Base-by-base conservation (phyloP, 53 echinoderm and acorn worm species). In the Holothuria scabra region DNA sequence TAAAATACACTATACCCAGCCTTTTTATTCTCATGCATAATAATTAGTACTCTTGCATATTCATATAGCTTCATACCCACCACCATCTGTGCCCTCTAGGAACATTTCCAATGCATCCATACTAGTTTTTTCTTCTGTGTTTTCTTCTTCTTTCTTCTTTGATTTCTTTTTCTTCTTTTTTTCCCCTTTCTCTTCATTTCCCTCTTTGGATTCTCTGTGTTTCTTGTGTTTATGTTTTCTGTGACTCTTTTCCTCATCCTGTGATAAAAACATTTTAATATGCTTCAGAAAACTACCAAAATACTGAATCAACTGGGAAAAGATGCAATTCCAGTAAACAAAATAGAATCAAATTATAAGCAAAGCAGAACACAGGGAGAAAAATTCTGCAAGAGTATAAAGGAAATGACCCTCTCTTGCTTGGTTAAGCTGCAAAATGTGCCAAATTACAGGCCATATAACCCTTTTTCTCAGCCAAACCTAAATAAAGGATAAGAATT, bases 151-250 rank as follows among this genome's bases (percentile, higher is more conserved):
- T 78, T 89, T 88, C 82, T 86, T 93, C 66, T 86, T 87, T 34
- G 34, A 90, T 63, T 81, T 84, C 65, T 95, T 93, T 86, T 91
- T 94, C 85, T 89, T 90, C 76, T 89, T 93, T 66, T 81, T 85
- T 34, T 87, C 84, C 55, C 87, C 72, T 30, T 55, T 79, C 16
- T 79, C 72, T 31, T 80, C 87, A 20, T 55, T 46, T 8, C 71
- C 64, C n/a, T 84, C 67, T 66, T 82, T 62, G 11, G 44, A 19
- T 10, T 87, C 87, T 66, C 59, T 88, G 46, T 92, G 87, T 46
- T 95, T 91, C 91, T 94, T 97, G 85, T 94, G 89, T 68, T 85
- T 97, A 82, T 92, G 92, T 67, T 94, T 94, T 56, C 88, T 94
- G 62, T 90, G 88, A 52, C 75, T 84, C 57, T 87, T 93, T 18